These are phyloP conservation scores for Drosophila limbata DNA, from an alignment of 2,888 invertebrate genomes.

Conservation along the genomic window DNA sequence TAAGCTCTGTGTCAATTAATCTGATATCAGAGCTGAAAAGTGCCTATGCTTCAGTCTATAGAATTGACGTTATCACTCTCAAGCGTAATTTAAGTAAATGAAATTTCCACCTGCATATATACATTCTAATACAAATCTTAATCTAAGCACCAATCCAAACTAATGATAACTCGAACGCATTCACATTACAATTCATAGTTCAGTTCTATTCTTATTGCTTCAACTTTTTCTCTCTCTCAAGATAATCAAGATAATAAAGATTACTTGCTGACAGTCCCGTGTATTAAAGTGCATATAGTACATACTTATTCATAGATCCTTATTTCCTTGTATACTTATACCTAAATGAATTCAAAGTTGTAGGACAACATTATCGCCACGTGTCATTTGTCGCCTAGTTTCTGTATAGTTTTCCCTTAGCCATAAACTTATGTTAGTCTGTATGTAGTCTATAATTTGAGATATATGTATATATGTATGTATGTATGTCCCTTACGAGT, in stretches of 20 bases:
- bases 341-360: constrained; percentile 50
- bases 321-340: constrained; percentile 33
- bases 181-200: constrained; percentile 18
- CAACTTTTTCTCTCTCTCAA: constrained; percentile 1
- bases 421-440: constrained; percentile 48
- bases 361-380: constrained; percentile 58
- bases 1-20: background rate
- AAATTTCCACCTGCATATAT: constrained; percentile 73
- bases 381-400: constrained; percentile 63
- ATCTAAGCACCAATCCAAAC: constrained; percentile 63
- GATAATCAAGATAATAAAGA: no score
- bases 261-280: constrained; percentile 39
- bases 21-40: constrained; percentile 15
- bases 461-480: constrained; percentile 5
- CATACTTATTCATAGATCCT: constrained; percentile 29
- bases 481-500: constrained; percentile 19
- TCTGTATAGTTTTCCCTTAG: constrained; percentile 56
- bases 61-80: constrained; percentile 21
- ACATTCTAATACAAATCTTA: constrained; percentile 46
- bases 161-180: constrained; percentile 39
- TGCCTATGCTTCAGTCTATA: constrained; percentile 3
- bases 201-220: constrained; percentile 33
- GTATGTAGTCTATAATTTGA: constrained; percentile 38
- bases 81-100: constrained; percentile 64
- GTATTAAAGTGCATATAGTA: constrained; percentile 61